A percentile compares a stretch with the other conserved stretches of the same genome.
Conservation (phyloP, 1,140 invertebrate genomes). For the Babylonia areolata region DNA sequence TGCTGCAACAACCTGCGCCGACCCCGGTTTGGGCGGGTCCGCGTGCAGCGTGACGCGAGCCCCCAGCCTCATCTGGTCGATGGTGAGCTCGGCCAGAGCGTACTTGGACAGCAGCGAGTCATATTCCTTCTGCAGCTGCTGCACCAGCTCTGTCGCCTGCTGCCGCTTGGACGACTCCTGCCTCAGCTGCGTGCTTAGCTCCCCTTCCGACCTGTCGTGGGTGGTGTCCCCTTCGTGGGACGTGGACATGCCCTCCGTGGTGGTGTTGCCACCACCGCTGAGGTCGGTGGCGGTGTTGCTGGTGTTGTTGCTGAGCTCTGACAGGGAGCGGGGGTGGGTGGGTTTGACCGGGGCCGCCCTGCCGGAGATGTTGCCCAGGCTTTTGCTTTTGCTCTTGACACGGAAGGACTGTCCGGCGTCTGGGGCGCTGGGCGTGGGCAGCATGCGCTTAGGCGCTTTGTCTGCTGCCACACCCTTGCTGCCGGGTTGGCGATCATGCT, state of each 20-base stretch:
- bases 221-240: background rate
- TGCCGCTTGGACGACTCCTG: slow-evolving; percentile 68
- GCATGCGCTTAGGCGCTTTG: slow-evolving; percentile 58
- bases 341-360: slow-evolving; percentile 64
- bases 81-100: slow-evolving; percentile 75
- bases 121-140: slow-evolving; percentile 74
- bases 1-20: slow-evolving; percentile 47
- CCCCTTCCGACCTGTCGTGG: slow-evolving; percentile 55
- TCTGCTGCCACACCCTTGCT: background rate
- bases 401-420: slow-evolving; percentile 57
- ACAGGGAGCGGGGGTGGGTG: slow-evolving; percentile 61
- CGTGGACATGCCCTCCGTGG: slow-evolving; percentile 19
- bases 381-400: slow-evolving; percentile 69
- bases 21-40: slow-evolving; percentile 67
- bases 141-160: slow-evolving; percentile 71
- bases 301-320: slow-evolving; percentile 53
- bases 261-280: slow-evolving; percentile 48
- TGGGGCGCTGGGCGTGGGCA: slow-evolving; percentile 59
- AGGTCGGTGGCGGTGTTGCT: slow-evolving; percentile 49
- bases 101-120: slow-evolving; percentile 74
- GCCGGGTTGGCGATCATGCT: slow-evolving; percentile 40
- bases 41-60: slow-evolving; percentile 69
- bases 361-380: slow-evolving; percentile 51
- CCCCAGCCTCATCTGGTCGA: slow-evolving; percentile 75
- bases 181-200: slow-evolving; percentile 64